Evolutionary conservation across 2,113 vertebrate species (phyloP).

Genomic region (Labrus mixtus): DNA sequence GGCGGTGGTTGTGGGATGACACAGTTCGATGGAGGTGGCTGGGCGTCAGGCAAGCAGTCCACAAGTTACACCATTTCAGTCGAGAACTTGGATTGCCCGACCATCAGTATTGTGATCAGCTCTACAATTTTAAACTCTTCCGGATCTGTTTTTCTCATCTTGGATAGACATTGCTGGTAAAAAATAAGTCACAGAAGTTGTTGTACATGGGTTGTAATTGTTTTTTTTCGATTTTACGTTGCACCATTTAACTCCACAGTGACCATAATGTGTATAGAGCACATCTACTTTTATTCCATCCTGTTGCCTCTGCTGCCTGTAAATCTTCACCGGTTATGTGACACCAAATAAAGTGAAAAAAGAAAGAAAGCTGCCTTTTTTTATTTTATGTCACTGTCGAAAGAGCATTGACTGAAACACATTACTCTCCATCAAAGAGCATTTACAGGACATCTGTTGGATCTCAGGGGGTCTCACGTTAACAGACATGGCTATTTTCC

Average conservation of each 20-base stretch:
- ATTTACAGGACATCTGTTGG: not conserved
- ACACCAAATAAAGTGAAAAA: slow-evolving; percentile 5
- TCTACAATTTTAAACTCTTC: too few species aligned
- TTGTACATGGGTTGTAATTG: too few species aligned
- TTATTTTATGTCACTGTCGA: slow-evolving; percentile 13
- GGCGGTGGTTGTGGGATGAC: too few species aligned
- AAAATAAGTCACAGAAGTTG: not conserved
- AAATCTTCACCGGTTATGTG: not conserved
- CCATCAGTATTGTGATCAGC: too few species aligned
- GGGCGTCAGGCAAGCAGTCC: too few species aligned
- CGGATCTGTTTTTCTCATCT: too few species aligned
- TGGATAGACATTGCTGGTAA: not conserved
- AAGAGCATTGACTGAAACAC: slow-evolving; percentile 16
- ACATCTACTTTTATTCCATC: not conserved
- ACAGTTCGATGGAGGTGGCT: too few species aligned
- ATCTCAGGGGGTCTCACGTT: not conserved
- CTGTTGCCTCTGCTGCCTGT: not conserved
- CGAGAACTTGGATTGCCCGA: too few species aligned
- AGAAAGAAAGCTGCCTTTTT: not conserved
- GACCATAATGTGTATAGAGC: not conserved
- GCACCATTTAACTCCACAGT: not conserved
- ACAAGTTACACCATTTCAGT: too few species aligned
- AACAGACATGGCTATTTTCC: not conserved
- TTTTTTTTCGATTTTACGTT: not conserved
- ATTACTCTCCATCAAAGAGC: slow-evolving; percentile 17